phyloP scores from a whole-genome alignment of 1,140 invertebrate species.

The Drosophila saltans region DNA sequence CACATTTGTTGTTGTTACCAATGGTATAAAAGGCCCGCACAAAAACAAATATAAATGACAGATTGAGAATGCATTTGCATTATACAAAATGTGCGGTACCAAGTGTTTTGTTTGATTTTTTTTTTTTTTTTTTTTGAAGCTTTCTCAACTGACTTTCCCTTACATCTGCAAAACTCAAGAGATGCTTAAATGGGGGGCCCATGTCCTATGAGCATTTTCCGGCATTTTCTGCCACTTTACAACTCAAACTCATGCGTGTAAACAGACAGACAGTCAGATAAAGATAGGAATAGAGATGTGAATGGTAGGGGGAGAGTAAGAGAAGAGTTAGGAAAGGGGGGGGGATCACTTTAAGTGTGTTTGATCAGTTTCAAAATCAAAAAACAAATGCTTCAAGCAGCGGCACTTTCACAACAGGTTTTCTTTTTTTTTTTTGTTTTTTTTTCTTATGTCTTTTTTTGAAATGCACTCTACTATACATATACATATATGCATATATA shows the following conservation, averaged over 20 bases:
- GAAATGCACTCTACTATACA: not conserved
- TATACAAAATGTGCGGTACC: too few species aligned
- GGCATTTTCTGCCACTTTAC: slow-evolving; percentile 12
- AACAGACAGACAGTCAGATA: not conserved
- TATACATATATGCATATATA: not conserved
- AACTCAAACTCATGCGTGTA: slow-evolving; percentile 11
- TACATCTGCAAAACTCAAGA: not conserved
- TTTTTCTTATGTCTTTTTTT: not conserved
- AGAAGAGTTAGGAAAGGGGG: not conserved
- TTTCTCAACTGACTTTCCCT: slow-evolving; percentile 7
- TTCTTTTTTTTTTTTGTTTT: not conserved
- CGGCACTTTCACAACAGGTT: slow-evolving; percentile 20
- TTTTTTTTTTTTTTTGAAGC: not conserved
- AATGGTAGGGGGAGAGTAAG: too few species aligned
- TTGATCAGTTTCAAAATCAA: slow-evolving; percentile 16
- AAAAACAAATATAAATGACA: not conserved
- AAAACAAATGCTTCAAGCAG: slow-evolving; percentile 9
- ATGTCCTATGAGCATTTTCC: slow-evolving; percentile 10
- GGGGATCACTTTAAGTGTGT: slow-evolving; percentile 15
- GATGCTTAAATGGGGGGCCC: not conserved
- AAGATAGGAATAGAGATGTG: not conserved
- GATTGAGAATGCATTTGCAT: not conserved
- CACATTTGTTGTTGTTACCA: not conserved
- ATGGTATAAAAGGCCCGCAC: too few species aligned
- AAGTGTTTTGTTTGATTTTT: too few species aligned